Evolutionary conservation across 2,797 vertebrate species (phyloP), one percentile per base, ranked within the genome.

Genomic region (Anguilla anguilla): DNA sequence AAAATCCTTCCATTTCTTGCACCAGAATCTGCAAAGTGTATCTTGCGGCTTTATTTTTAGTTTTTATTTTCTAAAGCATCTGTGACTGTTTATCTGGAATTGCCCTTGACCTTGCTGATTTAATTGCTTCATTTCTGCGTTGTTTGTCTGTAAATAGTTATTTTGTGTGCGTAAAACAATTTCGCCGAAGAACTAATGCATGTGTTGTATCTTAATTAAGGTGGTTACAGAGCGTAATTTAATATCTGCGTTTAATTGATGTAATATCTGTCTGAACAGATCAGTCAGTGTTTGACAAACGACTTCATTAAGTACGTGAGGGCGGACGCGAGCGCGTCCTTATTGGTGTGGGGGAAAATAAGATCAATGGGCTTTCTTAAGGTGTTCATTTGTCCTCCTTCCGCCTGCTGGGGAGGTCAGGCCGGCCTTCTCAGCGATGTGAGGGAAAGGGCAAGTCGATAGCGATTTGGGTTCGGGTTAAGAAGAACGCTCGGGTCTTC

Each of bases 301-400:
- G 0, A 11, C 72, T 77, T 77, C 72, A 77, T 77, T 81, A 81
- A 25, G 3, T 46, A 25, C 15, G 19, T 81, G 39, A 49, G 22
- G 77, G 39, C 49, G 17, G 77, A 49, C 77, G 25, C 22, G n/a
- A 25, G 35, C 31, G 72, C 61, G 28, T 87, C 59, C 19, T 51
- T 72, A 61, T 87, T 87, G 92, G 91, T 88, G 83, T 90, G 87
- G 59, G 28, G 35, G 57, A 87, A 86, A 87, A 83, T 85, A 90
- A 93, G 93, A 95, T 95, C 91, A 87, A 94, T 96, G 2, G 57
- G 15, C 57, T 94, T 93, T 93, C 90, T 91, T 93, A 93, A 94
- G 93, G 93, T 92, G 93, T 95, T 96, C 92, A 95, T 96, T 95
- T 91, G 91, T 94, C 94, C 93, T 91, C 90, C 87, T 93, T 92